Base-by-base conservation (phyloP, 2,888 invertebrate species). In the Cheilosia scutellata region DNA sequence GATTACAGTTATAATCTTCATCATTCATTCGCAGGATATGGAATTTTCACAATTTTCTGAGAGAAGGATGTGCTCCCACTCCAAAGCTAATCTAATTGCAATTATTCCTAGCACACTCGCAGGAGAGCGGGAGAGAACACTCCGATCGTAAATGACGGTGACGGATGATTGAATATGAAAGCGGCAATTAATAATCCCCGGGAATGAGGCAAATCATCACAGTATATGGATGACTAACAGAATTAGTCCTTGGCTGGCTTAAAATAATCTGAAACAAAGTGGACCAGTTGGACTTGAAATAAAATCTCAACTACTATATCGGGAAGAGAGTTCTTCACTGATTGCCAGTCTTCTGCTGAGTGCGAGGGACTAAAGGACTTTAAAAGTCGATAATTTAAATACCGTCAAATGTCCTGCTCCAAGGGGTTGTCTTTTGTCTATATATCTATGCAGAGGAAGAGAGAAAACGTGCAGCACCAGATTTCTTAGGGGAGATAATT, bases 91-190 rank as follows among this genome's bases (percentile, higher is more conserved):
- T 75, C 80, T 80, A 80, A 84, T 84, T 84, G 80, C 80, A 84
- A 79, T 71, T 71, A 65, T 65, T 80, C 47, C n/a, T 33, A 31
- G 53, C 58, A 70, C 62, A 74, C 57, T 83, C 68, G 60, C 29
- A 37, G 5, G 5, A 9, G 4, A 63, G 55, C 27, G 25, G 42
- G 9, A 27, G 29, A 42, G 33, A 57, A 33, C 31, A 31, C 65
- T 40, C 58, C 47, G 65, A 80, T 82, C 76, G 66, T 70, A 80
- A 71, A 58, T 75, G 84, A 86, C 76, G 82, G 76, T 75, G 84
- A 86, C 76, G 82, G 76, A 76, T 86, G 82, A 86, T 86, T 76
- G 82, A 76, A 82, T 86, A 82, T 72, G 72, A 82, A 86, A 72
- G 82, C 66, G 76, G 62, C 72, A 86, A 86, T 86, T 86, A 86